Evolutionary conservation across 2,888 invertebrate species (phyloP).

Genomic region (Lycocerus yunnanus): DNA sequence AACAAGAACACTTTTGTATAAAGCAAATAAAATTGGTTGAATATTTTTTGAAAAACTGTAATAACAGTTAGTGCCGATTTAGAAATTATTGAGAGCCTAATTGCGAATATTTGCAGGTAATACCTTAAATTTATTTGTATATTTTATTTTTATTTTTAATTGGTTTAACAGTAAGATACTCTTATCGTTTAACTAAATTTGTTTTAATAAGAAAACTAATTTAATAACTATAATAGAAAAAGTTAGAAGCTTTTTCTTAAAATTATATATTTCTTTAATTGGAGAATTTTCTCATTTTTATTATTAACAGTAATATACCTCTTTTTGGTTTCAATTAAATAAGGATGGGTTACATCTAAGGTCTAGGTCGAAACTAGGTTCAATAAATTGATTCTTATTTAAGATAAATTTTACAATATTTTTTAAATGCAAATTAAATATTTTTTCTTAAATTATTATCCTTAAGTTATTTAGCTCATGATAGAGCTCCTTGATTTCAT

Average conservation of each 20-base stretch:
- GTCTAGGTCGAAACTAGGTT: slow-evolving; percentile 62
- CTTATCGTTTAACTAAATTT: no score
- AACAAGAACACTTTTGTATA: no score
- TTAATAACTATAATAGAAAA: no score
- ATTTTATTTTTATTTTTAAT: no score
- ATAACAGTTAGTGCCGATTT: no score
- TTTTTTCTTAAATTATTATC: slow-evolving; percentile 56
- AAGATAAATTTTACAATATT: slow-evolving; percentile 43
- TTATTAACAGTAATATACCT: slow-evolving; percentile 72
- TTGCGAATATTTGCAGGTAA: no score
- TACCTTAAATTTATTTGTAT: no score
- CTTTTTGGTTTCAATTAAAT: slow-evolving; percentile 57
- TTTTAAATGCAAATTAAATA: slow-evolving; percentile 59
- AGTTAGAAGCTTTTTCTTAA: slow-evolving; percentile 66
- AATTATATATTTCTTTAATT: slow-evolving; percentile 61
- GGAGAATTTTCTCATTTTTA: slow-evolving; percentile 61
- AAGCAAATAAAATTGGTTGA: no score
- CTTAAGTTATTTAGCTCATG: slow-evolving; percentile 54
- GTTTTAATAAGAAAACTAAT: no score
- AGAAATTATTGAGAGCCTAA: no score
- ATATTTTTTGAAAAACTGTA: no score
- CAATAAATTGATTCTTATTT: slow-evolving; percentile 56
- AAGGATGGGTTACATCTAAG: slow-evolving; percentile 52
- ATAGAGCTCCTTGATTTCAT: slow-evolving; percentile 66
- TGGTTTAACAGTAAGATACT: no score